Evolutionary conservation across 2,888 invertebrate genomes (phyloP).

Genomic region (Plemyria rubiginata): DNA sequence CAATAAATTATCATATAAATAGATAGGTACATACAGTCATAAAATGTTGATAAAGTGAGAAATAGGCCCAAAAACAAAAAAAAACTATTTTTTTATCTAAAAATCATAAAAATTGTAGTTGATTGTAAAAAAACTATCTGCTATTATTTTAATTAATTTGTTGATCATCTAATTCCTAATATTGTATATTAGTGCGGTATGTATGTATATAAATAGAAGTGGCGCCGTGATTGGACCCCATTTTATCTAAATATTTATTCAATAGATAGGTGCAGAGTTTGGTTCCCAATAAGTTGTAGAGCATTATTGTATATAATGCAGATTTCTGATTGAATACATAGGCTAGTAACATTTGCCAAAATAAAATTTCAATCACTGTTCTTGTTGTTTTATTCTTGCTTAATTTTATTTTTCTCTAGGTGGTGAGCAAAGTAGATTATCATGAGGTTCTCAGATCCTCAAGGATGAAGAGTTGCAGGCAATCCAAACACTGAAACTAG

Average conservation of each 20-base stretch:
- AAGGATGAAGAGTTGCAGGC: no score
- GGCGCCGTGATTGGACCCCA: conserved; percentile 60
- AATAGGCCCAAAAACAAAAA: background rate
- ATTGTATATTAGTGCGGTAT: conserved; percentile 22
- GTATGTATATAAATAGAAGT: conserved; percentile 59
- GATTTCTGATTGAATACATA: conserved; percentile 69
- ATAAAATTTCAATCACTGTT: conserved; percentile 83
- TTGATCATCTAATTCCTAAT: conserved; percentile 17
- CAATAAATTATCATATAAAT: background rate
- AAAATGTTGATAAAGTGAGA: background rate
- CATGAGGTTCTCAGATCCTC: no score
- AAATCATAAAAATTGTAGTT: background rate
- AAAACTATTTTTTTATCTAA: background rate
- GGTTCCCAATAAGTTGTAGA: conserved; percentile 64
- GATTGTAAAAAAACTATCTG: background rate
- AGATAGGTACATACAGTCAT: background rate
- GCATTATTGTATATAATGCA: conserved; percentile 75
- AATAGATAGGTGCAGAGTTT: conserved; percentile 58
- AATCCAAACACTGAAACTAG: no score
- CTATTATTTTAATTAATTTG: conserved; percentile 4
- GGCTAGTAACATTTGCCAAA: conserved; percentile 84
- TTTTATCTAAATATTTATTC: conserved; percentile 69
- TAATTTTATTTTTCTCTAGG: background rate
- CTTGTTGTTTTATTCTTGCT: conserved; percentile 53
- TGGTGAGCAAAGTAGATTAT: background rate